phyloP scores from a whole-genome alignment of 2,888 invertebrate genomes.

The Drosophila anomalipes region DNA sequence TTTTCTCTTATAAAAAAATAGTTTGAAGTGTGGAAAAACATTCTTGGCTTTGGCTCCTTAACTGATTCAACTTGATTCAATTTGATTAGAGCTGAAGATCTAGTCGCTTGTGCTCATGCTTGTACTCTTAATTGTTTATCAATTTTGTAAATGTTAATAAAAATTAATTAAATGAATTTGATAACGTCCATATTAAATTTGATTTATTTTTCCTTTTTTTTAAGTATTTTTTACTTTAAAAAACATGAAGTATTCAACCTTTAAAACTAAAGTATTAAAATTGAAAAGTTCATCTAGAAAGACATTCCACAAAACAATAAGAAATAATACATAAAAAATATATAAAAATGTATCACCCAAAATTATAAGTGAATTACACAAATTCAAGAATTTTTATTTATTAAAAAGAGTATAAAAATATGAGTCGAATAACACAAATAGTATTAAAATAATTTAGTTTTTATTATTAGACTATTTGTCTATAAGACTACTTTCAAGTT shows the following conservation, averaged over 20 bases:
- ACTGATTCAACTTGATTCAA: neutral
- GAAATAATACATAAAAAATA: neutral
- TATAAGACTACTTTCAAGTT: neutral
- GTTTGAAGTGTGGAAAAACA: neutral
- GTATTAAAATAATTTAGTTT: neutral
- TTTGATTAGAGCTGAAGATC: neutral
- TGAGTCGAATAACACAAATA: neutral
- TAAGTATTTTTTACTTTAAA: neutral
- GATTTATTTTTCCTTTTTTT: neutral
- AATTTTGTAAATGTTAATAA: neutral
- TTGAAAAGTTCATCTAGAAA: fast-evolving
- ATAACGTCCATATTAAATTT: neutral
- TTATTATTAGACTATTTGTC: neutral
- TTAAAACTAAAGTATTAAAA: neutral
- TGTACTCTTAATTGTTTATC: neutral
- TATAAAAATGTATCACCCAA: neutral
- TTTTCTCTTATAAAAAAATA: too few relatives aligned
- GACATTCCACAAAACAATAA: neutral
- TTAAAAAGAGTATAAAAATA: neutral
- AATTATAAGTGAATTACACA: neutral
- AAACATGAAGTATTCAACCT: neutral
- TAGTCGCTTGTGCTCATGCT: neutral
- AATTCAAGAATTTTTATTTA: neutral
- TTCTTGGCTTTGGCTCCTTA: neutral
- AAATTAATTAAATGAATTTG: neutral